Base-by-base conservation (phyloP, 2,888 invertebrate species). In the Spodoptera picta region DNA sequence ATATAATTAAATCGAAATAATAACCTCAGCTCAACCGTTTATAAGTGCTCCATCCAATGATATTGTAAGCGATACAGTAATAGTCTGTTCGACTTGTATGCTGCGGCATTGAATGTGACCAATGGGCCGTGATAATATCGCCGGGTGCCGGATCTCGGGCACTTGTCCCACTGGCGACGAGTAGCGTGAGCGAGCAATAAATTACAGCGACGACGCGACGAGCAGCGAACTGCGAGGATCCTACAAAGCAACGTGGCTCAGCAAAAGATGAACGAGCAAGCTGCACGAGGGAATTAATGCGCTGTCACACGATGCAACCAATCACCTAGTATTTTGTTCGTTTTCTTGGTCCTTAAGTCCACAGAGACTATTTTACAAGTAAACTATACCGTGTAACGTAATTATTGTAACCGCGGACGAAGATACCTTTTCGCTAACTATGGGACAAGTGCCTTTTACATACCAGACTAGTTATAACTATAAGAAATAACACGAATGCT, bases 81-180 rank as follows among this genome's bases (percentile, higher is more conserved):
- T 50, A 69, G n/a, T 65, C 45, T 52, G 47, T 51, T 71, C 46
- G 48, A 57, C 54, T 52, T 56, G 51, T 57, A 66, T 70, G 64
- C 69, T 75, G 73, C 79, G 87, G 84, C 87, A 90, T 90, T 91
- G 90, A 89, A 85, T 82, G 83, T 80, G 80, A 65, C 75, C 89
- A 87, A 86, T 91, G 86, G 83, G 77, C 87, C 87, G 89, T 89
- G 86, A 87, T 84, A 77, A 73, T 74, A 76, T 76, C 78, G 61
- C 62, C 64, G 62, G 68, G 73, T 73, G 77, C 72, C 72, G 72
- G 75, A 78, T 76, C 75, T 74, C 41, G 44, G 41, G 64, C 49
- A 60, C 56, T 68, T 64, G 69, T 67, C 63, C 66, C 60, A 73
- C 59, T 59, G 57, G 12, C 53, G 42, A 51, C 63, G 60, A 50